Conservation (phyloP, 2,797 vertebrate species). For the Simalia tracyae region DNA sequence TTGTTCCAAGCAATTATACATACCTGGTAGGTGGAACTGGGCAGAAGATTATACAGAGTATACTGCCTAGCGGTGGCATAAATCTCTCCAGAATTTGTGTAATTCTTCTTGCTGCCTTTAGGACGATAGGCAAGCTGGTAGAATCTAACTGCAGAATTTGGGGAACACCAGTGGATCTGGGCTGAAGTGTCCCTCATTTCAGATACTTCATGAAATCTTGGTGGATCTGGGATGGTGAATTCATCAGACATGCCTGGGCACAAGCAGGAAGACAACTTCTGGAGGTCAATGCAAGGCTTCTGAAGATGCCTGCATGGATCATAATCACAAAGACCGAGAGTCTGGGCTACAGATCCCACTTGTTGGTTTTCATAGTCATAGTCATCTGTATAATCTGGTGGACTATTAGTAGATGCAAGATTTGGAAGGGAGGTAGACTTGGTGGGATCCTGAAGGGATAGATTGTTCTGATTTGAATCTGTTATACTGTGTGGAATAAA, state of each 20-base stretch:
- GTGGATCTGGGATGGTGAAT: conserved; percentile 68
- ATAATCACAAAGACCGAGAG: conserved; percentile 66
- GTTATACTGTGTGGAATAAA: background rate
- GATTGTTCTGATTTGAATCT: background rate
- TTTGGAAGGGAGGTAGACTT: background rate
- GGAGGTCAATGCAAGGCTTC: conserved; percentile 73
- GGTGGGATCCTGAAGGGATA: background rate
- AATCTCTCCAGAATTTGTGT: conserved; percentile 64
- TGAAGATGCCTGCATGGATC: conserved; percentile 78
- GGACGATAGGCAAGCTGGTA: conserved; percentile 68
- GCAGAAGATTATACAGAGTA: conserved; percentile 70
- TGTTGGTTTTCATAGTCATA: conserved; percentile 31
- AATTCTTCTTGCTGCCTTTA: conserved; percentile 41
- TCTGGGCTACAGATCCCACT: fast-evolving
- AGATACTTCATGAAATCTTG: conserved; percentile 61
- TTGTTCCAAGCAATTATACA: conserved; percentile 73
- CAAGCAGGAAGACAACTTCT: conserved; percentile 57
- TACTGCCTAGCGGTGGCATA: conserved; percentile 69
- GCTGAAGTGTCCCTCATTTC: conserved; percentile 74
- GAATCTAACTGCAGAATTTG: conserved; percentile 71
- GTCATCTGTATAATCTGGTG: conserved; percentile 50
- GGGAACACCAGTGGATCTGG: conserved; percentile 77
- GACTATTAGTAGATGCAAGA: background rate
- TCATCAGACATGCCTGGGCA: conserved; percentile 72
- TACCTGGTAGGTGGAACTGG: conserved; percentile 70